phyloP scores from a whole-genome alignment of 64 coral and sea anemone species.

The Pocillopora damicornis region DNA sequence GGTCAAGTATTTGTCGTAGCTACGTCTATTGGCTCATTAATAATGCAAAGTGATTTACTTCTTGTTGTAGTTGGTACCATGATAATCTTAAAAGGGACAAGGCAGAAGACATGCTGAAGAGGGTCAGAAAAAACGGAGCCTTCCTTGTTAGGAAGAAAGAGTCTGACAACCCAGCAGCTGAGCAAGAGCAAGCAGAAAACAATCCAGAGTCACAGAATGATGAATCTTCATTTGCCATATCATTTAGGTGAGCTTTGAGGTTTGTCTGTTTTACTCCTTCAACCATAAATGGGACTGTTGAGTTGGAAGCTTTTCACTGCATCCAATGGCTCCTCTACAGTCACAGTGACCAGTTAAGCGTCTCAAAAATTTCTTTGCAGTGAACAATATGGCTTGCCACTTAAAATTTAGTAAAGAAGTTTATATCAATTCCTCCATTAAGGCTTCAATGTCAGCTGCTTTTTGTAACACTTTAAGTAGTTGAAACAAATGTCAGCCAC shows the following conservation, averaged over 20 bases:
- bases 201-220: neutral
- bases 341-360: too few relatives aligned
- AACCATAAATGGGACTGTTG: too few relatives aligned
- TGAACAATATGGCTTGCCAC: too few relatives aligned
- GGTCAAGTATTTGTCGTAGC: too few relatives aligned
- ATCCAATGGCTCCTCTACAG: too few relatives aligned
- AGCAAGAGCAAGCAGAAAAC: conserved; percentile 31
- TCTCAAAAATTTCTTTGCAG: too few relatives aligned
- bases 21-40: neutral
- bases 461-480: too few relatives aligned
- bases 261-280: neutral
- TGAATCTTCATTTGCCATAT: conserved; percentile 78
- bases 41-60: neutral
- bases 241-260: conserved; percentile 61
- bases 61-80: conserved; percentile 82
- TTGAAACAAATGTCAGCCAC: too few relatives aligned
- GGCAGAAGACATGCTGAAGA: conserved; percentile 95
- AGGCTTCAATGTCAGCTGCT: too few relatives aligned
- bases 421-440: too few relatives aligned
- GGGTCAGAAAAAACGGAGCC: conserved; percentile 79
- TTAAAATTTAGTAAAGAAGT: too few relatives aligned
- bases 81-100: conserved; percentile 80
- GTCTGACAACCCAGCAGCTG: conserved; percentile 53
- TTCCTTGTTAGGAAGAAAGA: conserved; percentile 94
- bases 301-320: too few relatives aligned